Conservation (phyloP, 2,888 invertebrate genomes). For the Eupithecia dodoneata region DNA sequence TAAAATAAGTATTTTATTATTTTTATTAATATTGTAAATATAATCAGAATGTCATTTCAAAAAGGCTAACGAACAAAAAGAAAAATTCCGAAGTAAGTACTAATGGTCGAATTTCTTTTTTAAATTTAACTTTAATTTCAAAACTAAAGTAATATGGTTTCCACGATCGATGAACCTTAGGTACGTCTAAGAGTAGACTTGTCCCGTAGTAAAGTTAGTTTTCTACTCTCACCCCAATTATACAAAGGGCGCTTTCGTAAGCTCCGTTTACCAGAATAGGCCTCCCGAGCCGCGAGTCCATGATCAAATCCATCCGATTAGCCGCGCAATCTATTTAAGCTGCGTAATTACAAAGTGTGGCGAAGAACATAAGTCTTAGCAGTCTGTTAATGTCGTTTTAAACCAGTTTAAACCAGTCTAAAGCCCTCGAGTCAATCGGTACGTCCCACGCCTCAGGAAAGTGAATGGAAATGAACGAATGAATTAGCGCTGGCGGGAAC, state of each 20-base stretch:
- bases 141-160: not conserved
- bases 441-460: slow-evolving; percentile 54
- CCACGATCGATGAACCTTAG: not conserved
- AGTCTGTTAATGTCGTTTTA: slow-evolving; percentile 62
- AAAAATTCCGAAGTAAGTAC: too few species aligned
- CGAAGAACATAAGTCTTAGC: slow-evolving; percentile 67
- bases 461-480: slow-evolving; percentile 69
- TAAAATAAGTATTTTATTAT: not conserved
- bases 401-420: slow-evolving; percentile 10
- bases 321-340: slow-evolving; percentile 68
- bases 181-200: not conserved
- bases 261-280: slow-evolving; percentile 37
- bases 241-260: slow-evolving; percentile 4
- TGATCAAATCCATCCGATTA: slow-evolving; percentile 62
- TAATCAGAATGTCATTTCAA: not conserved
- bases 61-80: not conserved
- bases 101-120: too few species aligned
- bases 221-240: not conserved
- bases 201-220: not conserved
- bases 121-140: not conserved
- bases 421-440: slow-evolving; percentile 49
- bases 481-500: slow-evolving; percentile 60
- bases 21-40: not conserved
- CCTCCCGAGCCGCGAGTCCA: slow-evolving; percentile 45
- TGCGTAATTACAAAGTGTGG: slow-evolving; percentile 71